Base-by-base conservation (phyloP, 2,888 invertebrate genomes). In the Cynaeus angustus region DNA sequence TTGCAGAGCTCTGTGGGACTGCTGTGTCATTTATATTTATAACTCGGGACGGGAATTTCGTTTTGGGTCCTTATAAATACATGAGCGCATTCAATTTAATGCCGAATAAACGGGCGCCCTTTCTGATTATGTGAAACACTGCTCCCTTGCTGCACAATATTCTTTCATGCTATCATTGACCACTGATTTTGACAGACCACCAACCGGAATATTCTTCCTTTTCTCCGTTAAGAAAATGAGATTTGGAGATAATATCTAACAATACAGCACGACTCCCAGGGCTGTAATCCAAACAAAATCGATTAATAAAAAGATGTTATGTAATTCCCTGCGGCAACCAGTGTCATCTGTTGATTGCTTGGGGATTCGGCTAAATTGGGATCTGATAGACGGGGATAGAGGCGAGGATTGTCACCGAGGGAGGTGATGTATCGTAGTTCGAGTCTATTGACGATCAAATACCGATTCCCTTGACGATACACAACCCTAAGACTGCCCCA, bases 221-320 rank as follows among this genome's bases (percentile, higher is more conserved):
- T 14, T 13, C 46, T 61, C 50, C 21, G 7, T 48, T 52, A 50
- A 66, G 67, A 73, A 72, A 70, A 70, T 66, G 71, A 72, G 41
- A 59, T 50, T 52, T 41, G 43, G 9, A 59, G 67, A 71, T 71
- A 75, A 70, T 69, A 71, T 73, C 73, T 70, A 74, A 80, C 78
- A 79, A 78, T 74, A 76, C 77, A 79, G 73, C 73, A 77, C 72
- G 75, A 73, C 79, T 76, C 83, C 80, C 83, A 59, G 66, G 76
- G 79, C 82, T 75, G 77, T 77, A 82, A 81, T 82, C 78, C 68
- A 74, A 75, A 75, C 78, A 78, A 58, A 81, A 83, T 83, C 83
- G 83, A 83, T 83, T 83, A 83, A 83, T 83, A 83, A 83, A 81
- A 82, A 82, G 81, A 81, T 81, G 82, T 81, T 82, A 78, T 78